Evolutionary conservation across 2,888 invertebrate genomes (phyloP), one percentile per base, ranked within the genome.

Genomic region (Strigamia crassipes): DNA sequence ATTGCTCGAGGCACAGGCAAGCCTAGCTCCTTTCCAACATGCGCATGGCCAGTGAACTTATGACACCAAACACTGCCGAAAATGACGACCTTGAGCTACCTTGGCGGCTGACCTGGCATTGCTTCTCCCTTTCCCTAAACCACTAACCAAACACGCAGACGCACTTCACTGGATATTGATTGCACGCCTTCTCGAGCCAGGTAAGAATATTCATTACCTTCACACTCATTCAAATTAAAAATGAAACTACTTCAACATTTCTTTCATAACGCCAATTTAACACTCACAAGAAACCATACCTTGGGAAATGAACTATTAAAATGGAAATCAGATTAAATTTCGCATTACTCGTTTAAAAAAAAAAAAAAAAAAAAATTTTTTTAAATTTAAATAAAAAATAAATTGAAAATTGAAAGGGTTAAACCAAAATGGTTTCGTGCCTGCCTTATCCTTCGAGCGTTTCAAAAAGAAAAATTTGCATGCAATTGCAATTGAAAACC

Each of bases 11-110:
- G 66, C 66, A 66, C 8, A 66, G 66, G 66, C 66, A 66, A 66
- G 66, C 66, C 66, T 66, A 27, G 66, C 66, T 66, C 66, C 12
- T 66, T 66, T 66, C 2, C 66, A 66, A 66, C 66, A 10, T 66
- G 66, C 66, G 66, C 66, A 66, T 66, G 66, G 66, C 66, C 66
- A 66, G 66, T 66, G 66, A 66, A 66, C 66, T 66, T 66, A 66
- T 66, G 66, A 66, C 66, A 66, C 66, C 66, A 23, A 66, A 66
- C 66, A 27, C 66, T 66, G 66, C 66, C 66, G 66, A 66, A 66
- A 66, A 66, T 66, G 66, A 66, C 66, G 66, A 66, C 66, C 66
- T 66, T 66, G 66, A 66, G 66, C 66, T 66, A 66, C 66, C 66
- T 66, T 66, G 66, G 66, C 66, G 66, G 66, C 27, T 66, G 66